Evolutionary conservation across 2,113 vertebrate species (phyloP).

Genomic region (Pitta sordida): DNA sequence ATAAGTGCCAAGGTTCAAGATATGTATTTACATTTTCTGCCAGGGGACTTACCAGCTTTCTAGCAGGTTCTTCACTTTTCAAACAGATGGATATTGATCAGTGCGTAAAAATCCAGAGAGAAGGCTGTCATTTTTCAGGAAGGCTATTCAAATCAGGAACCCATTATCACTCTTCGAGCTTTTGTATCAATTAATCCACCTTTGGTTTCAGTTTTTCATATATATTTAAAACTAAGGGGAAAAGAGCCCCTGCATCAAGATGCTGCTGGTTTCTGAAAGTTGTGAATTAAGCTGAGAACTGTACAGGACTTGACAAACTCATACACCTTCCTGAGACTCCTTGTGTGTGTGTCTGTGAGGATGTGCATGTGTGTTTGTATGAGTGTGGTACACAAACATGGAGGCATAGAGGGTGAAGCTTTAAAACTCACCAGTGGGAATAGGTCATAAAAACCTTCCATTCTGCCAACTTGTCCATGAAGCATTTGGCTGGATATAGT

Average conservation of each 20-base stretch:
- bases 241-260: not conserved
- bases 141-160: not conserved
- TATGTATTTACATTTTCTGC: not conserved
- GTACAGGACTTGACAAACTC: not conserved
- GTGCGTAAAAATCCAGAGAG: not conserved
- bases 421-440: conserved; percentile 1
- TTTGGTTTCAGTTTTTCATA: not conserved
- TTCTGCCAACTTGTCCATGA: conserved; percentile 26
- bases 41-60: conserved; percentile 4
- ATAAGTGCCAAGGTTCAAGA: not conserved
- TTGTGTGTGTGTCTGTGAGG: not conserved
- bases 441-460: conserved; percentile 34
- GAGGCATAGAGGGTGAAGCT: not conserved
- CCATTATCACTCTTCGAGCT: not conserved
- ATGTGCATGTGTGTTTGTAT: accelerated
- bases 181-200: not conserved
- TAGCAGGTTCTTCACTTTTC: not conserved
- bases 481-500: conserved; percentile 33
- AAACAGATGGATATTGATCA: conserved; percentile 27
- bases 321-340: not conserved
- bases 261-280: not conserved
- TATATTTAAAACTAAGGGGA: not conserved
- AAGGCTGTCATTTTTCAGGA: not conserved
- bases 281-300: not conserved
- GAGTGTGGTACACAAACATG: not conserved